These are phyloP conservation scores for Pseudomyrmex dendroicus DNA, from an alignment of 1,140 invertebrate species.

Conservation along the genomic window DNA sequence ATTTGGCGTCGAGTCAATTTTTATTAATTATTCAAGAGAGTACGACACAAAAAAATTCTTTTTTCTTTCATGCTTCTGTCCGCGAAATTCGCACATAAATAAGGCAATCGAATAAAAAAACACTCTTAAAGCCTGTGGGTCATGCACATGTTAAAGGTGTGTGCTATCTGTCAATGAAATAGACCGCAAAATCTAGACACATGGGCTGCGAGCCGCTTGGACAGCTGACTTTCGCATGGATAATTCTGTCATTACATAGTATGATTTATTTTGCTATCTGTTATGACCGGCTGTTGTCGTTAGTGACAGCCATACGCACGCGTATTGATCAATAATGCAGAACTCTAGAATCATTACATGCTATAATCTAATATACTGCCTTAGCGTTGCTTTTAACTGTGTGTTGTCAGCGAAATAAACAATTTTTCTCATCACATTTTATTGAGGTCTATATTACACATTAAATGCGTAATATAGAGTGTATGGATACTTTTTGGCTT, in stretches of 20 bases:
- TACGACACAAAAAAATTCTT: background rate
- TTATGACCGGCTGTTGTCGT: background rate
- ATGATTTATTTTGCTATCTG: slow-evolving; percentile 25
- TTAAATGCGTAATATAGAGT: too few species aligned
- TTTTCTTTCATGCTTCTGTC: background rate
- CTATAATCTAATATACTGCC: background rate
- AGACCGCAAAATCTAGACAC: background rate
- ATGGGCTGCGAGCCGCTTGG: background rate
- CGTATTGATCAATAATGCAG: background rate
- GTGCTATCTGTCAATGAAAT: background rate
- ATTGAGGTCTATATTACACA: too few species aligned
- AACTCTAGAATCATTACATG: background rate
- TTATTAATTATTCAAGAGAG: slow-evolving; percentile 13
- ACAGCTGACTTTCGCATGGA: background rate
- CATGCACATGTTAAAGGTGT: background rate
- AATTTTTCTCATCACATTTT: too few species aligned
- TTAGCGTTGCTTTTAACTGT: background rate
- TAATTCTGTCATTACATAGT: background rate
- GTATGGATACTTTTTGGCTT: too few species aligned
- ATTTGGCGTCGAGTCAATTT: background rate
- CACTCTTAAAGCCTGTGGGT: slow-evolving; percentile 4
- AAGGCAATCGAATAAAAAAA: background rate
- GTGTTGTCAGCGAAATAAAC: too few species aligned
- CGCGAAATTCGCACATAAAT: background rate
- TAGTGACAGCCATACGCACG: background rate